Evolutionary conservation across 2,113 vertebrate species (phyloP).

Genomic region (Micromys minutus): DNA sequence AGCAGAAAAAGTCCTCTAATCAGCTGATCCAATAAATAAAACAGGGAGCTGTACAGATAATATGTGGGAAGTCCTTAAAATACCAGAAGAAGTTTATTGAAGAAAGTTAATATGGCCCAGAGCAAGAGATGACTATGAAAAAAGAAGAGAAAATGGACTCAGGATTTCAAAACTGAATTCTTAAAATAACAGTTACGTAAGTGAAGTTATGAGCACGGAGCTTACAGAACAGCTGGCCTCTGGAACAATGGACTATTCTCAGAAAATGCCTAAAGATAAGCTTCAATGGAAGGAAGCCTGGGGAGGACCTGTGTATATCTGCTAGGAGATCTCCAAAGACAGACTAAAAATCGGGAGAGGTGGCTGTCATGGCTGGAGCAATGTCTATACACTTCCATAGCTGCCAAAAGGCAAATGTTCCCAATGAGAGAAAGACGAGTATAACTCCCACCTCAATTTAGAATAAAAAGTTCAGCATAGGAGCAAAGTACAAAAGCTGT

Average conservation of each 20-base stretch:
- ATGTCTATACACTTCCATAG: neutral
- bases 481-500: too few relatives aligned
- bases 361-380: neutral
- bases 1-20: neutral
- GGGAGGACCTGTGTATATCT: fast-evolving
- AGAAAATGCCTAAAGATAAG: neutral
- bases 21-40: neutral
- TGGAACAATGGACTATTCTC: neutral
- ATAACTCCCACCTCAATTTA: neutral
- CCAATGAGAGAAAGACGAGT: neutral
- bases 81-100: neutral
- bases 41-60: neutral
- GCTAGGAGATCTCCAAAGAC: neutral
- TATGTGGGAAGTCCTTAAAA: neutral
- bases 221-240: neutral
- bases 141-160: neutral
- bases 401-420: neutral
- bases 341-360: neutral
- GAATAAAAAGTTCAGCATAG: neutral
- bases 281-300: neutral
- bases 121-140: neutral
- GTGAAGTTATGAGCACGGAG: neutral
- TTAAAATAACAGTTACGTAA: neutral
- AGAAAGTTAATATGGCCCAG: neutral
- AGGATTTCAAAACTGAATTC: neutral